phyloP scores from a whole-genome alignment of 2,888 invertebrate genomes.

The Tinea pellionella region DNA sequence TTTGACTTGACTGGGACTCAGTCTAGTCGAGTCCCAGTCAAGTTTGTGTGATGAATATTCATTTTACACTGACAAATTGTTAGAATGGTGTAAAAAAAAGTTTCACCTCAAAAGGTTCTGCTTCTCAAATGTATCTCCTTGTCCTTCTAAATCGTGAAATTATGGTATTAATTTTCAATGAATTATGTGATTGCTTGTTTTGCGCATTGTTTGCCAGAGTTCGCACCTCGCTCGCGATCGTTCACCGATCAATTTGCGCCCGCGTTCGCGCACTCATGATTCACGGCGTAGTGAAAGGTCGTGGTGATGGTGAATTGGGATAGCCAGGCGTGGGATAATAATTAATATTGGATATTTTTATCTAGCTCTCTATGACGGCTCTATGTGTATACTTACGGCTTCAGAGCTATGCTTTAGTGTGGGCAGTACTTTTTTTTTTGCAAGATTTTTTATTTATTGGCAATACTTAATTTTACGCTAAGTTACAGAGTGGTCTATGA shows the following conservation, averaged over 20 bases:
- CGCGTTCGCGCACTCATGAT: slow-evolving; percentile 35
- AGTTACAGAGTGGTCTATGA: too few species aligned
- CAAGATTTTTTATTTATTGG: too few species aligned
- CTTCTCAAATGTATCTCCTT: too few species aligned
- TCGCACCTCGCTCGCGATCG: slow-evolving; percentile 12
- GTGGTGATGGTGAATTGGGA: slow-evolving; percentile 37
- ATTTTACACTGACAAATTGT: too few species aligned
- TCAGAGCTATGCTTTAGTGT: too few species aligned
- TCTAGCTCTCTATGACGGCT: neutral
- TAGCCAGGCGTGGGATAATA: slow-evolving; percentile 27
- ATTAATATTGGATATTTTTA: slow-evolving; percentile 22
- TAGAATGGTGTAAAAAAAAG: too few species aligned
- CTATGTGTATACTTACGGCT: neutral
- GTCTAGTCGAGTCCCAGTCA: too few species aligned
- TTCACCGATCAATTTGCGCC: slow-evolving; percentile 32
- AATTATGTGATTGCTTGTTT: slow-evolving; percentile 26
- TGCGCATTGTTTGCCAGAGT: slow-evolving; percentile 9
- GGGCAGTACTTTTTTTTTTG: too few species aligned
- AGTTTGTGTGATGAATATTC: too few species aligned
- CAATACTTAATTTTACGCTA: too few species aligned
- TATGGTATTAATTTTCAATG: neutral
- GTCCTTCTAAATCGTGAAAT: neutral
- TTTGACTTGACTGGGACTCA: too few species aligned
- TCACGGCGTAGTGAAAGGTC: slow-evolving; percentile 49
- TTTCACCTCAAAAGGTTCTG: too few species aligned